These are phyloP conservation scores for Megalopta genalis DNA, from an alignment of 1,140 invertebrate genomes.

Conservation along the genomic window DNA sequence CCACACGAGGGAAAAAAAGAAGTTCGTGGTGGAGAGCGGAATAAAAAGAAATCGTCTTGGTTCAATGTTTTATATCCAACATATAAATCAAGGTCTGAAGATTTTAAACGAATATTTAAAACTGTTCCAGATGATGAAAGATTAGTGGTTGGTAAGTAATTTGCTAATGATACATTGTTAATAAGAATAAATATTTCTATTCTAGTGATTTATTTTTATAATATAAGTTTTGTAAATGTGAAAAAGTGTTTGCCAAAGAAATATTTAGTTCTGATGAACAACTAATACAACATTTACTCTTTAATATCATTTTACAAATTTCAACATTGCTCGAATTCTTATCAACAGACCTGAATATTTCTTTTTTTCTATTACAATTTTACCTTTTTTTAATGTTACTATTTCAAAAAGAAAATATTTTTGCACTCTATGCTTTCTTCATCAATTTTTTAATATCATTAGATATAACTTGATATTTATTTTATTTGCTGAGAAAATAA, in stretches of 20 bases:
- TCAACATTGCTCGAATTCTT: not conserved
- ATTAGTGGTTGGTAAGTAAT: constrained; percentile 91
- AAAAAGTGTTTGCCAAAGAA: not conserved
- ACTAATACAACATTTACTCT: not conserved
- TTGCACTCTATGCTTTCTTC: not conserved
- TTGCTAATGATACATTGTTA: not conserved
- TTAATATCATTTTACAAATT: not conserved
- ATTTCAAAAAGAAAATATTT: not conserved
- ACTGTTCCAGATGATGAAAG: constrained; percentile 94
- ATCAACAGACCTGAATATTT: not conserved
- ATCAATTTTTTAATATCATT: not conserved
- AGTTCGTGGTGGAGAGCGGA: constrained; percentile 76
- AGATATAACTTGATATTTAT: not conserved
- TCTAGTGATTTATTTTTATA: not conserved
- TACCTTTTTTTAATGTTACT: not conserved
- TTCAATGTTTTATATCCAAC: constrained; percentile 94
- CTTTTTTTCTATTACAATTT: not conserved
- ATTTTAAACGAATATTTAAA: constrained; percentile 96
- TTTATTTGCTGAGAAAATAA: not conserved
- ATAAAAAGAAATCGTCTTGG: constrained; percentile 90
- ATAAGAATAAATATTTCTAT: constrained; percentile 18
- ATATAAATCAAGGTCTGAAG: constrained; percentile 94
- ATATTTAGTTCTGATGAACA: not conserved
- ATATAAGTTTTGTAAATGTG: not conserved
- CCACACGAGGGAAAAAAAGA: constrained; percentile 72